A percentile compares a stretch with the other conserved stretches of the same genome.
These are phyloP conservation scores for Salticus scenicus DNA, from an alignment of 2,888 invertebrate genomes.

Conservation along the genomic window DNA sequence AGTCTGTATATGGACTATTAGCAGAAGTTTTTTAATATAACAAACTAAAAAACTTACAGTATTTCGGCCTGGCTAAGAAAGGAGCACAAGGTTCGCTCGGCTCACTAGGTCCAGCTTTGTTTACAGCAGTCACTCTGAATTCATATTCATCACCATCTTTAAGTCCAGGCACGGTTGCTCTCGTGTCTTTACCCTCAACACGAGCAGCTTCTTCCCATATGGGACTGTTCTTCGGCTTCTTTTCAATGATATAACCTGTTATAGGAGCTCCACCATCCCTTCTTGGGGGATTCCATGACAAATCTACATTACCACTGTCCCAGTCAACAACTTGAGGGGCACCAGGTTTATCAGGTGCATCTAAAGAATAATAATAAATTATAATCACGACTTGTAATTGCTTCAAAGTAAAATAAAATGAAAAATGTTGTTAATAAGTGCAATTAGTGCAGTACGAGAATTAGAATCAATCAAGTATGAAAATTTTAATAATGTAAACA, in stretches of 20 bases:
- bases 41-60: conserved; percentile 72
- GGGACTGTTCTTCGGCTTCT: conserved; percentile 78
- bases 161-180: conserved; percentile 84
- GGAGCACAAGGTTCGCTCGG: conserved; percentile 76
- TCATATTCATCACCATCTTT: conserved; percentile 95
- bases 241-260: conserved; percentile 91
- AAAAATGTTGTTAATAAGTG: too few species aligned
- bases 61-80: conserved; percentile 77
- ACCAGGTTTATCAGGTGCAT: conserved; percentile 89
- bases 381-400: too few species aligned
- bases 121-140: conserved; percentile 93
- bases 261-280: conserved; percentile 86
- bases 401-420: too few species aligned
- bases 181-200: conserved; percentile 77
- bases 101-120: conserved; percentile 93
- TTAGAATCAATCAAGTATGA: too few species aligned
- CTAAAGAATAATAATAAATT: conserved; percentile 44
- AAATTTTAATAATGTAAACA: too few species aligned
- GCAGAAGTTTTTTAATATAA: too few species aligned
- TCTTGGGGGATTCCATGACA: conserved; percentile 88
- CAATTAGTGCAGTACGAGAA: too few species aligned
- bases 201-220: conserved; percentile 92
- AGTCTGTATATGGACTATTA: too few species aligned
- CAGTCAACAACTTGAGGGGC: conserved; percentile 88
- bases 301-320: conserved; percentile 90